Percentiles rank a stretch among this genome's conserved stretches.
These are phyloP conservation scores for Oophaga sylvatica DNA, from an alignment of 2,797 vertebrate genomes.

Conservation along the genomic window DNA sequence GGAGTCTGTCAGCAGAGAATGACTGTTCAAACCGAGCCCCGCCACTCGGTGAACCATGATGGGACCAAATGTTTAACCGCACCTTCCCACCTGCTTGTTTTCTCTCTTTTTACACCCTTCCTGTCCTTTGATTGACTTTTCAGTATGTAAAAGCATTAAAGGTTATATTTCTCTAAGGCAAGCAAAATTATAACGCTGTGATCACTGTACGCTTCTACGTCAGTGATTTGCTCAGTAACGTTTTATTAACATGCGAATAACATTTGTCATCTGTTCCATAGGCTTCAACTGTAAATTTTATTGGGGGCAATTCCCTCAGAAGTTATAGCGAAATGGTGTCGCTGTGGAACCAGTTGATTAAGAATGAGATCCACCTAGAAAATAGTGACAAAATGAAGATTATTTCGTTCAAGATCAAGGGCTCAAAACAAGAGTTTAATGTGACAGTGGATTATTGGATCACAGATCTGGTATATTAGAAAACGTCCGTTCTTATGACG, in stretches of 20 bases:
- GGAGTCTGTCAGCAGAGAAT: too few species aligned
- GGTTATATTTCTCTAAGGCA: background rate
- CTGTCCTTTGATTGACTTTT: background rate
- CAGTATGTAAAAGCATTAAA: background rate
- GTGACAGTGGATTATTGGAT: slow-evolving; percentile 74
- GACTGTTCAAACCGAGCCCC: too few species aligned
- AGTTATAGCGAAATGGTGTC: slow-evolving; percentile 74
- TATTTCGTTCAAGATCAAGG: slow-evolving; percentile 77
- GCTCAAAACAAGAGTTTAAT: slow-evolving; percentile 76
- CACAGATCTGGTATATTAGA: slow-evolving; percentile 71
- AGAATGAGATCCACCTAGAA: slow-evolving; percentile 77
- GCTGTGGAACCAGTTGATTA: slow-evolving; percentile 77
- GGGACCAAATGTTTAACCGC: too few species aligned
- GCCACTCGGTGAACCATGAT: too few species aligned
- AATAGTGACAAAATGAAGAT: slow-evolving; percentile 72
- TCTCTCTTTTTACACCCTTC: too few species aligned
- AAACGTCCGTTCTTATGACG: too few species aligned
- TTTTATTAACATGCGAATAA: background rate
- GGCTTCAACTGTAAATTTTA: slow-evolving; percentile 65
- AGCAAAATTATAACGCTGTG: background rate
- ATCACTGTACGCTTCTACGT: background rate
- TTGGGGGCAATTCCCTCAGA: slow-evolving; percentile 64
- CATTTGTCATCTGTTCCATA: slow-evolving; percentile 50
- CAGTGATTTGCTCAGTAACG: background rate
- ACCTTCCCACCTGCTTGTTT: too few species aligned